Evolutionary conservation across 2,797 vertebrate species (phyloP).

Genomic region (Gymnocypris eckloni): DNA sequence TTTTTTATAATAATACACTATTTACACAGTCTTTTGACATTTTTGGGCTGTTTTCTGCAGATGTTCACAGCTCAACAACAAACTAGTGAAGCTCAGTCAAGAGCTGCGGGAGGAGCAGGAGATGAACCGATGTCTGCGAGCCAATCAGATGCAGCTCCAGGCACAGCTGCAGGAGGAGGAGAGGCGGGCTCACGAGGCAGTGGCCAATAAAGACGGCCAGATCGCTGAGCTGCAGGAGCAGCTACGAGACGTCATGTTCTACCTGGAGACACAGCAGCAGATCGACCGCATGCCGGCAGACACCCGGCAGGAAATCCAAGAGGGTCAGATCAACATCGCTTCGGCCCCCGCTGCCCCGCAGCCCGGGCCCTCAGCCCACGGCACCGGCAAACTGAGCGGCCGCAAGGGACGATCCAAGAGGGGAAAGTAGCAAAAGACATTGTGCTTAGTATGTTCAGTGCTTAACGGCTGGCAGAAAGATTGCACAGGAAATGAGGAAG

Average conservation of each 20-base stretch:
- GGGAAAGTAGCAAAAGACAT: slow-evolving; percentile 80
- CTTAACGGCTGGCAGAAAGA: background rate
- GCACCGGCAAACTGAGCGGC: slow-evolving; percentile 77
- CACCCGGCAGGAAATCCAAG: slow-evolving; percentile 92
- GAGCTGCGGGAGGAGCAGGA: slow-evolving; percentile 97
- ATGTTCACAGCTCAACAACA: slow-evolving; percentile 86
- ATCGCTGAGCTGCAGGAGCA: slow-evolving; percentile 94
- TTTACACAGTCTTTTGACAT: background rate
- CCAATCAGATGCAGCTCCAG: slow-evolving; percentile 92
- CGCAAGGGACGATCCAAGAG: slow-evolving; percentile 89
- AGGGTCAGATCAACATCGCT: slow-evolving; percentile 94
- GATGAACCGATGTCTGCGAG: slow-evolving; percentile 93
- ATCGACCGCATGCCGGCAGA: slow-evolving; percentile 91
- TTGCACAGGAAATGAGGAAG: background rate
- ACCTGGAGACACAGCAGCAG: slow-evolving; percentile 92
- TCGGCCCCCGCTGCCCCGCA: slow-evolving; percentile 73
- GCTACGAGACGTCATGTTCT: slow-evolving; percentile 96
- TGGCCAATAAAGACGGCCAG: slow-evolving; percentile 83
- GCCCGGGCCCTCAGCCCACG: slow-evolving; percentile 62
- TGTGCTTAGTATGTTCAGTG: background rate
- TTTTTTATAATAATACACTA: background rate
- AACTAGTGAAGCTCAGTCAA: slow-evolving; percentile 85
- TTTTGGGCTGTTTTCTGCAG: slow-evolving; percentile 67
- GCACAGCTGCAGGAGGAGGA: slow-evolving; percentile 89
- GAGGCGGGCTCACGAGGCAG: slow-evolving; percentile 80